phyloP scores from a whole-genome alignment of 2,888 invertebrate species.

The Nomada fucata region DNA sequence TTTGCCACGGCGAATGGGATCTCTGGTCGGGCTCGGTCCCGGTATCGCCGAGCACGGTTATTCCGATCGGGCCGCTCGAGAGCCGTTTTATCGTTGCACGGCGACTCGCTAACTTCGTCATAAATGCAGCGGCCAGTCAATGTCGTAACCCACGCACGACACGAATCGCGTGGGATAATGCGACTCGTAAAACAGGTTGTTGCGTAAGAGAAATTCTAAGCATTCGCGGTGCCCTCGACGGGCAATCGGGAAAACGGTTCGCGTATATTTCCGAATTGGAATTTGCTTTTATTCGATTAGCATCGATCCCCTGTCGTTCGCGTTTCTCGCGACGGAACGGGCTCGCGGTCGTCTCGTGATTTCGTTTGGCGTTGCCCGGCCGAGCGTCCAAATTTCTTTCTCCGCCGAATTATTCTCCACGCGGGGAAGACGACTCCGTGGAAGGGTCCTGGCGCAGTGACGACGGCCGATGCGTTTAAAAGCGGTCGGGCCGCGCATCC shows the following conservation, averaged over 20 bases:
- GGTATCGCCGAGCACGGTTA: constrained; percentile 2
- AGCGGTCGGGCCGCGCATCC: constrained; percentile 51
- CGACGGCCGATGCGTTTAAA: constrained; percentile 52
- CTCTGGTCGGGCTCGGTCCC: neutral
- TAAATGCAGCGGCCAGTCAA: constrained; percentile 70
- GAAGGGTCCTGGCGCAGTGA: constrained; percentile 17
- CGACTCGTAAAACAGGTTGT: constrained; percentile 73
- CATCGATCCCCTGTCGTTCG: neutral
- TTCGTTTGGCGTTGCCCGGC: too few relatives aligned
- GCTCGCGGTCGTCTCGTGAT: too few relatives aligned
- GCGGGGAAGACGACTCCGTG: neutral
- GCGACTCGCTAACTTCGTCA: constrained; percentile 62
- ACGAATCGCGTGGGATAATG: constrained; percentile 73
- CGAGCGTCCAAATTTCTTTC: constrained; percentile 29
- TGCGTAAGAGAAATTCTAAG: constrained; percentile 72
- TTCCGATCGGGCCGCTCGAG: constrained; percentile 23
- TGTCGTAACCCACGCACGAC: constrained; percentile 72
- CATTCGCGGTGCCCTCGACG: constrained; percentile 52
- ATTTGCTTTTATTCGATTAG: too few relatives aligned
- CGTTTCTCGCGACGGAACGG: neutral
- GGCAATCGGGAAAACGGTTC: constrained; percentile 48
- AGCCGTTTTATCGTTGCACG: constrained; percentile 47
- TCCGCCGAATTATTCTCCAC: constrained; percentile 20
- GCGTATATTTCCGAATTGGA: constrained; percentile 36
- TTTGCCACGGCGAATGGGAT: neutral